Conservation (phyloP, 2,888 invertebrate genomes). For the Brachypalpus laphriformis region DNA sequence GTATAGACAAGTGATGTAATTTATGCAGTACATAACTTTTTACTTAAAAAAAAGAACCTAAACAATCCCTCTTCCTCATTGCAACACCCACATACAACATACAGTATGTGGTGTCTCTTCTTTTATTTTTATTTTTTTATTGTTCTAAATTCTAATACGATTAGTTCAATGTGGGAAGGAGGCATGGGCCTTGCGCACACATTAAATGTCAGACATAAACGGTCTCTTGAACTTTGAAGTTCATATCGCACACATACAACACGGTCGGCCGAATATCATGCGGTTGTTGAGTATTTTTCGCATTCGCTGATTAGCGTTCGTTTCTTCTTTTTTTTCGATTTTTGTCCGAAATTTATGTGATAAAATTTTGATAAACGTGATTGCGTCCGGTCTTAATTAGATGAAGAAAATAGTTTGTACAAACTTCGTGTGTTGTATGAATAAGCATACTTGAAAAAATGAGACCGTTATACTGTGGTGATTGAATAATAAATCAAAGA, state of each 20-base stretch:
- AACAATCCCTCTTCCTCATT: constrained; percentile 63
- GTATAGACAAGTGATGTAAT: constrained; percentile 48
- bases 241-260: constrained; percentile 36
- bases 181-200: constrained; percentile 54
- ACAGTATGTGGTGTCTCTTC: neutral
- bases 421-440: neutral
- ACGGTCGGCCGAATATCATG: constrained; percentile 34
- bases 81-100: constrained; percentile 13
- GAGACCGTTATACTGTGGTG: neutral
- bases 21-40: constrained; percentile 41
- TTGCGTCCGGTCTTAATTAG: constrained; percentile 16
- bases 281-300: constrained; percentile 34
- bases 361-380: constrained; percentile 1
- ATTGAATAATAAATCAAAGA: neutral
- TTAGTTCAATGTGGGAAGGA: constrained; percentile 47
- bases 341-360: constrained; percentile 6
- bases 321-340: neutral
- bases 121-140: constrained; percentile 18
- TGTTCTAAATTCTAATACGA: constrained; percentile 62
- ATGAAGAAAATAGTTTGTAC: neutral
- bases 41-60: constrained; percentile 18
- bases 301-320: neutral
- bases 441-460: neutral
- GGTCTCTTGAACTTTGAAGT: constrained; percentile 70
- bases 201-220: constrained; percentile 44